Evolutionary conservation across 30 jellyfish, hydroid and myxozoan genomes (phyloP).

Genomic region (Turritopsis dohrnii): DNA sequence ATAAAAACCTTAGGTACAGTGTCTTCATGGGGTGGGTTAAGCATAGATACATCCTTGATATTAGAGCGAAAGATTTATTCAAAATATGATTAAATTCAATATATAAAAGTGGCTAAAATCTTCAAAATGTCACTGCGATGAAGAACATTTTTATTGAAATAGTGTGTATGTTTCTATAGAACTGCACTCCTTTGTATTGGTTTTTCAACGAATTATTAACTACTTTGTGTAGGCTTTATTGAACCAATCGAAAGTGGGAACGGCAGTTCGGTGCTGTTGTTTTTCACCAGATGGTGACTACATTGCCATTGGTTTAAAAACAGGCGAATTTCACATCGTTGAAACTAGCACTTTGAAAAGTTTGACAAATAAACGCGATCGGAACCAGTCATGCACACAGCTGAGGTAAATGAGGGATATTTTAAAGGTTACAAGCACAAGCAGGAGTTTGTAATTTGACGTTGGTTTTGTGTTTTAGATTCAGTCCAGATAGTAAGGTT

Average conservation of each 20-base stretch:
- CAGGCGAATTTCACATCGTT: conserved; percentile 71
- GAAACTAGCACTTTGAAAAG: conserved; percentile 60
- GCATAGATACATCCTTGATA: too few species aligned
- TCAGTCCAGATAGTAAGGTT: conserved; percentile 68
- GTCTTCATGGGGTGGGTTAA: too few species aligned
- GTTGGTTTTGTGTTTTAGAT: conserved; percentile 20
- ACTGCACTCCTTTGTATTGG: too few species aligned
- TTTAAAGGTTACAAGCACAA: background rate
- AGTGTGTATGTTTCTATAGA: too few species aligned
- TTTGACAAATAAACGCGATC: conserved; percentile 76
- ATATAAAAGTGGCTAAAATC: too few species aligned
- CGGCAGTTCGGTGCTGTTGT: conserved; percentile 58
- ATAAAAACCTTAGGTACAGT: too few species aligned
- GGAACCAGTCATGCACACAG: conserved; percentile 60
- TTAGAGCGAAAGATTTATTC: too few species aligned
- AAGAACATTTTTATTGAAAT: too few species aligned
- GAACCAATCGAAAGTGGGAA: conserved; percentile 42
- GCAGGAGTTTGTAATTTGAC: background rate
- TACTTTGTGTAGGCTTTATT: conserved; percentile 45
- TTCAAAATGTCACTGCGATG: too few species aligned
- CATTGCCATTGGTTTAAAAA: conserved; percentile 77
- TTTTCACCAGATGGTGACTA: conserved; percentile 77
- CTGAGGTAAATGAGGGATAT: conserved; percentile 46
- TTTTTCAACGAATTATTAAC: background rate
- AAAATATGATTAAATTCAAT: too few species aligned